These are phyloP conservation scores for Glareola pratincola DNA, from an alignment of 2,113 vertebrate genomes.

Conservation along the genomic window DNA sequence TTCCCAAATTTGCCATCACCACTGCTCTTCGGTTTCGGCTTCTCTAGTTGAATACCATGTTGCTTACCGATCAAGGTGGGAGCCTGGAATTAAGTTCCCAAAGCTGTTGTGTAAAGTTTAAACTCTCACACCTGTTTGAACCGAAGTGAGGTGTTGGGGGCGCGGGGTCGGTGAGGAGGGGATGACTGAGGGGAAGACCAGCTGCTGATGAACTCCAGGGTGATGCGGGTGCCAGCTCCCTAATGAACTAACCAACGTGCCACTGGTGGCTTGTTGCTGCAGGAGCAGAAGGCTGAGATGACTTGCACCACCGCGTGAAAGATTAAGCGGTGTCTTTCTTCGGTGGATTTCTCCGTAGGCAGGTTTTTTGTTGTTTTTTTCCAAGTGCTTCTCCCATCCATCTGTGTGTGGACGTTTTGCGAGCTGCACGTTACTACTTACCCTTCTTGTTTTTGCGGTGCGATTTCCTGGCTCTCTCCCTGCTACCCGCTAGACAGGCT, in stretches of 20 bases:
- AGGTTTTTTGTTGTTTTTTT: not conserved
- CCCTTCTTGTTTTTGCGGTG: not conserved
- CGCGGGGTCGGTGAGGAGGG: not conserved
- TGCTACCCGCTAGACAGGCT: not conserved
- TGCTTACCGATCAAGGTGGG: not conserved
- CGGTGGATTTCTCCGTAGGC: accelerated
- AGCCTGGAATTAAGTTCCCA: not conserved
- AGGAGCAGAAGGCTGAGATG: not conserved
- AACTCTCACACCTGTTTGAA: not conserved
- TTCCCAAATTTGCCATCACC: not conserved
- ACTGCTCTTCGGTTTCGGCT: not conserved
- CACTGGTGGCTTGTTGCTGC: not conserved
- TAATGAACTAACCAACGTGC: accelerated
- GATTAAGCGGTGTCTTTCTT: not conserved
- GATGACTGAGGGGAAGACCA: not conserved
- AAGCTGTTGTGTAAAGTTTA: not conserved
- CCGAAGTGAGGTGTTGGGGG: not conserved
- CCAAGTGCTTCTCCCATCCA: not conserved
- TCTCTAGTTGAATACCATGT: not conserved
- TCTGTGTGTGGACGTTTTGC: not conserved
- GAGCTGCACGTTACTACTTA: not conserved
- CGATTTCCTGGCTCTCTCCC: not conserved
- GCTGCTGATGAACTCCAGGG: not conserved
- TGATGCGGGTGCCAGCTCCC: not conserved
- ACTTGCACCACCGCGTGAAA: not conserved